A percentile compares a stretch with the other conserved stretches of the same genome.
Evolutionary conservation across 2,888 invertebrate species (phyloP).

Genomic region (Drosophila monieri): DNA sequence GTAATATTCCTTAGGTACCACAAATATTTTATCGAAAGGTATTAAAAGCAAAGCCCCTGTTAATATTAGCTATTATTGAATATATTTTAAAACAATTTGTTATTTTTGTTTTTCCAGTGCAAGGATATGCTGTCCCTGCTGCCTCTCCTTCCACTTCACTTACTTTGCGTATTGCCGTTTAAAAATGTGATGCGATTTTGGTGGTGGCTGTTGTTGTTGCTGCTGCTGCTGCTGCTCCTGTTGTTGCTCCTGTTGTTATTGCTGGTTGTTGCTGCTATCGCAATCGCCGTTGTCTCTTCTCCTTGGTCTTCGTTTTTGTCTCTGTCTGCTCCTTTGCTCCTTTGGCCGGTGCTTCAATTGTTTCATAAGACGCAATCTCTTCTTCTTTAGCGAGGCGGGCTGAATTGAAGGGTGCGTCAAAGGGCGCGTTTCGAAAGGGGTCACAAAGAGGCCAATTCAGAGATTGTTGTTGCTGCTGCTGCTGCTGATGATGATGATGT

Average conservation of each 20-base stretch:
- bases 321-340: constrained; percentile 55
- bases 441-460: constrained; percentile 47
- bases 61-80: background rate
- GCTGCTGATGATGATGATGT: constrained; percentile 39
- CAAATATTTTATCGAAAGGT: background rate
- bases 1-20: background rate
- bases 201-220: constrained; percentile 48
- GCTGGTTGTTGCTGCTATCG: constrained; percentile 56
- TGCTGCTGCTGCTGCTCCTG: constrained; percentile 35
- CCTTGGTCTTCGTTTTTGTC: constrained; percentile 26
- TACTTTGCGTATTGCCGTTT: constrained; percentile 75
- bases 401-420: constrained; percentile 20
- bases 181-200: constrained; percentile 68
- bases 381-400: constrained; percentile 5
- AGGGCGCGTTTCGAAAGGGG: constrained; percentile 14
- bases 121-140: background rate
- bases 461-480: constrained; percentile 52
- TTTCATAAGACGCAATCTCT: constrained; percentile 66
- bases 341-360: constrained; percentile 68
- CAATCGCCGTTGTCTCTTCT: constrained; percentile 48
- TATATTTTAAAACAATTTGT: background rate
- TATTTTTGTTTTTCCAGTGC: background rate
- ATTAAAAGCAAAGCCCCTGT: background rate
- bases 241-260: constrained; percentile 50
- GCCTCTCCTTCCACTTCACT: constrained; percentile 62